phyloP scores from a whole-genome alignment of 2,797 vertebrate genomes.

The Galago senegalensis region DNA sequence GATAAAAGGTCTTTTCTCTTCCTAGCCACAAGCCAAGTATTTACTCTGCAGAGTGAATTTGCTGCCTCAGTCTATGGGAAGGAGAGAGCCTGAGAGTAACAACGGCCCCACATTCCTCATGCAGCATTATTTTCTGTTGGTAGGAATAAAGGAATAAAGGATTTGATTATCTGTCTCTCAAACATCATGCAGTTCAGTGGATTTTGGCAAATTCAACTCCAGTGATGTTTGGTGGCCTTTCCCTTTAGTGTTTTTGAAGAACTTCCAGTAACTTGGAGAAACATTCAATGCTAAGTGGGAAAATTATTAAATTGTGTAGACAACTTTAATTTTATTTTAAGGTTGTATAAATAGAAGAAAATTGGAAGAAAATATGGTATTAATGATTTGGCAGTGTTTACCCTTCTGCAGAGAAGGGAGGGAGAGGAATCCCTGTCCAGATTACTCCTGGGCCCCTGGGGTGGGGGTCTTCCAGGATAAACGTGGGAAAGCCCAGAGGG shows the following conservation, averaged over 20 bases:
- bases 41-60: not conserved
- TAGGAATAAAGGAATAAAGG: not conserved
- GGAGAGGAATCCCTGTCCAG: no score
- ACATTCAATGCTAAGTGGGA: not conserved
- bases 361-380: not conserved
- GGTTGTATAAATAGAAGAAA: not conserved
- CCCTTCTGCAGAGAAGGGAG: not conserved
- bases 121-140: not conserved
- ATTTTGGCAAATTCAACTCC: not conserved
- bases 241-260: not conserved
- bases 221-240: not conserved
- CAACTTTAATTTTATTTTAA: not conserved
- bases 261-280: not conserved
- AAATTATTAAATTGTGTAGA: not conserved
- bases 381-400: not conserved
- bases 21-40: not conserved
- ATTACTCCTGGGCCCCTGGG: no score
- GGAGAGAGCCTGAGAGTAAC: not conserved
- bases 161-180: not conserved
- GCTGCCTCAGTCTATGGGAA: not conserved
- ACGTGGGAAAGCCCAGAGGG: no score
- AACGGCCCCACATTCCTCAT: not conserved
- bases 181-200: not conserved
- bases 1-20: no score
- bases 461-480: no score